A percentile compares a stretch with the other conserved stretches of the same genome.
Evolutionary conservation across 2,797 vertebrate genomes (phyloP).

Genomic region (Rhodeus uyekii): DNA sequence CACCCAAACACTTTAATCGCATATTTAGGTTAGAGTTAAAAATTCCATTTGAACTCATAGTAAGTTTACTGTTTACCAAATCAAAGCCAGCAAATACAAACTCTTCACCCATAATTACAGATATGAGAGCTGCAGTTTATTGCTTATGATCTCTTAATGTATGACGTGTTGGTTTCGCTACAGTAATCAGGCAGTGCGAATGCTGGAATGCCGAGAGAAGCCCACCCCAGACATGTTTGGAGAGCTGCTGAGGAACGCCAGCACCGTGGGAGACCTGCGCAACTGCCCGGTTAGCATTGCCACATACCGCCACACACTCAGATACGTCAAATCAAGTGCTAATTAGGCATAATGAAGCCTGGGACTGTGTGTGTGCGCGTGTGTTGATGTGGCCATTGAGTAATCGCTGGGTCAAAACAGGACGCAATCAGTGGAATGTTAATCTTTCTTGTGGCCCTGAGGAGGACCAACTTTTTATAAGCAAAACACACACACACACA

Average conservation of each 20-base stretch:
- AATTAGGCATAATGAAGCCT: constrained; percentile 48
- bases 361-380: not conserved
- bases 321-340: constrained; percentile 15
- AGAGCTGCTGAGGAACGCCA: constrained; percentile 94
- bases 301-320: constrained; percentile 32
- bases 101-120: constrained; percentile 2
- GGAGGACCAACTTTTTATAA: constrained; percentile 4
- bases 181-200: constrained; percentile 96
- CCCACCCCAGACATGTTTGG: constrained; percentile 96
- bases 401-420: constrained; percentile 41
- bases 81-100: constrained; percentile 21
- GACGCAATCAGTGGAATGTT: constrained; percentile 34
- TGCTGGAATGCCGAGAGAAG: constrained; percentile 92
- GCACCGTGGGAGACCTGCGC: constrained; percentile 92
- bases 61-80: not conserved
- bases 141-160: constrained; percentile 7
- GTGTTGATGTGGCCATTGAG: constrained; percentile 32
- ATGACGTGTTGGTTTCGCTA: constrained; percentile 29
- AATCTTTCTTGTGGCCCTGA: constrained; percentile 39
- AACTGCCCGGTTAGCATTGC: constrained; percentile 87
- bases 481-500: constrained; percentile 14
- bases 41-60: not conserved
- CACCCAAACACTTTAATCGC: not conserved
- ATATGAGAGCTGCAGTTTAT: not conserved
- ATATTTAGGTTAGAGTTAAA: not conserved